Evolutionary conservation across 1,140 invertebrate species (phyloP).

Genomic region (Cataglyphis hispanica): DNA sequence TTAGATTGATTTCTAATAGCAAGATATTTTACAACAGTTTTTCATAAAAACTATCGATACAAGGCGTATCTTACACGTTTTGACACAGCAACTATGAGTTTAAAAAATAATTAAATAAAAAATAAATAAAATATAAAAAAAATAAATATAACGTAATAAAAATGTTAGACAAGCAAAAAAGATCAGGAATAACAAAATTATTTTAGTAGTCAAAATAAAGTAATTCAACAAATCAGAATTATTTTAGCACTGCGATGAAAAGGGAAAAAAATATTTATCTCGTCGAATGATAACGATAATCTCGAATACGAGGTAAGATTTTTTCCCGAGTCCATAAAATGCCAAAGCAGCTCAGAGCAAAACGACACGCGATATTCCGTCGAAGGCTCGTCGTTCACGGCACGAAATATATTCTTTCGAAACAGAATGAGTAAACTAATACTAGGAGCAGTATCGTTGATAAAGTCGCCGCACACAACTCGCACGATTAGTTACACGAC

Average conservation of each 20-base stretch:
- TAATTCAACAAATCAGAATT: background rate
- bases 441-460: conserved; percentile 53
- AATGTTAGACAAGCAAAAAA: conserved; percentile 16
- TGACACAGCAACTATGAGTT: background rate
- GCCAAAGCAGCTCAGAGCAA: conserved; percentile 70
- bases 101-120: no score
- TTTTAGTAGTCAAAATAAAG: background rate
- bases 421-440: conserved; percentile 51
- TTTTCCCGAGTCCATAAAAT: conserved; percentile 70
- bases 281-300: conserved; percentile 61
- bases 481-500: conserved; percentile 51
- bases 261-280: conserved; percentile 41
- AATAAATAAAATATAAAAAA: no score
- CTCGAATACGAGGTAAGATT: conserved; percentile 29
- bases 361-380: conserved; percentile 74
- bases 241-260: background rate
- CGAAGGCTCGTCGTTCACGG: conserved; percentile 42
- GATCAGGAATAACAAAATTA: conserved; percentile 11
- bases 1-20: conserved; percentile 36
- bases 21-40: background rate
- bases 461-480: conserved; percentile 34
- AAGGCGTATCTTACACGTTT: background rate
- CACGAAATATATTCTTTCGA: conserved; percentile 58
- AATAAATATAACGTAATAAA: background rate
- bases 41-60: background rate